Base-by-base conservation (phyloP, 1,140 invertebrate species). In the Popillia japonica region DNA sequence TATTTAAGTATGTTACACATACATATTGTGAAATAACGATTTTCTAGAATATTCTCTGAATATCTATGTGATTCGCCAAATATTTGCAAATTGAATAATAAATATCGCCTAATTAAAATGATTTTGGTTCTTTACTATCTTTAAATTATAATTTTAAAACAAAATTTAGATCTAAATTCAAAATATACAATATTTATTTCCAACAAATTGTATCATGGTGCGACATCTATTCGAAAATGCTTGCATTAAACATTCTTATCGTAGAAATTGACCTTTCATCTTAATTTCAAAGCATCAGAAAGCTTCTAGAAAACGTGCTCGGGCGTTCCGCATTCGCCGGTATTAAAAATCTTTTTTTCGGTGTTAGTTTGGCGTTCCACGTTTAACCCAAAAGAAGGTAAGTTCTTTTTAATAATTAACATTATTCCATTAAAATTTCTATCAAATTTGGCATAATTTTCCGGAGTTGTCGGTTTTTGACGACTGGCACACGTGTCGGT, bases 241-340 rank as follows among this genome's bases (percentile, higher is more conserved):
- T n/a, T 55, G n/a, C 48, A 17, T n/a, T 14, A 14, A 17, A 55
- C 1, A 34, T 4, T 11, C 48, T 55, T 55, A 55, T 55, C 48
- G 0, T n/a, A 55, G 11, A 55, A 20, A 68, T 34, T 68, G 61
- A 68, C 61, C 61, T 23, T 23, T 68, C 61, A 48, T 48, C 44
- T 34, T 68, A 20, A 55, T 14, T 55, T 55, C 48, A 55, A 34
- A 55, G 10, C 48, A 55, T 55, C 61, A 34, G 20, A 68, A 68
- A 23, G 20, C 3, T 68, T 68, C 61, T 68, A 68, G 61, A 68
- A 68, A 68, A 20, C 22, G 61, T 68, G 61, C 27, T 22, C 8
- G 22, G 22, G 20, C 27, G 61, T 23, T 27, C 4, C 61, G 6
- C 20, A 34, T 68, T 68, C 20, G 61, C 61, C 61, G 61, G 61